Evolutionary conservation across 1,140 invertebrate species (phyloP), one percentile per base, ranked within the genome.

Genomic region (Grapholita molesta): DNA sequence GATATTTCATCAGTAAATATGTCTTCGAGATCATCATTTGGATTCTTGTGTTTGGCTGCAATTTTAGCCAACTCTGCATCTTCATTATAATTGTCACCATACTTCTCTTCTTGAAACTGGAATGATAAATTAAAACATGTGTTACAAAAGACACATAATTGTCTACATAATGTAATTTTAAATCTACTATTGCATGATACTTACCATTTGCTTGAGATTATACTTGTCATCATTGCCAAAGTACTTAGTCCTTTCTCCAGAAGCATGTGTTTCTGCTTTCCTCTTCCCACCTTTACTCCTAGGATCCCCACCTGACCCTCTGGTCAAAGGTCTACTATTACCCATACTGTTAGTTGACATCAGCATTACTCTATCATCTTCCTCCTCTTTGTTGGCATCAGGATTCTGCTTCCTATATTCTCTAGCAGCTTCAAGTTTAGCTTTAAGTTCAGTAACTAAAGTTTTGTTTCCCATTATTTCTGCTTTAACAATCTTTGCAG

Each of bases 221-320:
- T 97, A 96, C 87, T 96, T 96, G 83, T 98, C 97, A 93, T 99
- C 97, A 92, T 99, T 97, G 38, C 95, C 94, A 93, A 98, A 99
- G 91, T 98, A 98, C 68, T 95, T 94, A 12, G 95, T 92, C 76
- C 97, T 93, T 82, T 97, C 92, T 1, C 96, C 95, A 70, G 91
- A 92, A 57, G 93, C 86, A 82, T 98, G 96, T 8, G 97, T 98
- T 70, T 95, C 94, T 33, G 94, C 92, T 91, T 95, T 94, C 64
- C 93, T 92, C 86, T 93, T 93, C 67, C 83, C 79, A 57, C 89
- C 84, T 85, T 94, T 87, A 38, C 82, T 85, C 24, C 82, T 84
- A 53, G 84, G 72, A 24, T 92, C 90, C 33, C 88, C 89, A 70
- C 80, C 77, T 42, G 83, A 72, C 65, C 71, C 67, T 74, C 92